phyloP scores from a whole-genome alignment of 2,888 invertebrate species.

The Drosophila neotestacea region DNA sequence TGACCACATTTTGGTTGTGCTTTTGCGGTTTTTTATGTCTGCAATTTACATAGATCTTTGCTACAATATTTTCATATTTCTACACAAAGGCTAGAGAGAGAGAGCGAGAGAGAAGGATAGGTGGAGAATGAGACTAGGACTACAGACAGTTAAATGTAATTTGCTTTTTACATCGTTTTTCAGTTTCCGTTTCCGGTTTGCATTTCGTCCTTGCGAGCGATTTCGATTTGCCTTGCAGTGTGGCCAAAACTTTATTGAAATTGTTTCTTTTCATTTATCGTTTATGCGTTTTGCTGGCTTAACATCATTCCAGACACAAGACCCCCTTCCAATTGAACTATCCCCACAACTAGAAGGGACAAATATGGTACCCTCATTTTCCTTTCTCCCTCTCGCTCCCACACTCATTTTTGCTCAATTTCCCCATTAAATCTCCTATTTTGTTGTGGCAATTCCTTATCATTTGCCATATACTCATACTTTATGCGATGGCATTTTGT shows the following conservation, averaged over 20 bases:
- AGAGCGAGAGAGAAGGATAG: not conserved
- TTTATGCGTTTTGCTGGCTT: conserved; percentile 63
- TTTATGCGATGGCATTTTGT: conserved; percentile 34
- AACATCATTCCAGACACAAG: conserved; percentile 30
- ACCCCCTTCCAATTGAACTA: not conserved
- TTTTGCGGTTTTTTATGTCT: conserved; percentile 67
- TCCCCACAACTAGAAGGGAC: not conserved
- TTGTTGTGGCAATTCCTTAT: conserved; percentile 46
- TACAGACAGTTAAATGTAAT: conserved; percentile 65
- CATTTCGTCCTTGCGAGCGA: conserved; percentile 58
- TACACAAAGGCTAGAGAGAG: conserved; percentile 9
- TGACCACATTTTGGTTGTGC: conserved; percentile 44
- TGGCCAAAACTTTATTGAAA: conserved; percentile 74
- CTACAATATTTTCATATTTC: conserved; percentile 67
- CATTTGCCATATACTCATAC: conserved; percentile 40
- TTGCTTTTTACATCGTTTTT: conserved; percentile 73
- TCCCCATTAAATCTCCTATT: not conserved
- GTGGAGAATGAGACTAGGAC: conserved; percentile 5
- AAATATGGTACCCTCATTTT: not conserved
- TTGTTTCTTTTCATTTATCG: conserved; percentile 76
- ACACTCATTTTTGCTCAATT: too few relatives aligned
- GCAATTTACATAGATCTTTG: conserved; percentile 71
- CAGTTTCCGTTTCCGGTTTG: conserved; percentile 69
- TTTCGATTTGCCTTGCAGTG: conserved; percentile 45
- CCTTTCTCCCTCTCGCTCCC: too few relatives aligned